Base-by-base conservation (phyloP, 2,113 vertebrate species). In the Myotis yumanensis region DNA sequence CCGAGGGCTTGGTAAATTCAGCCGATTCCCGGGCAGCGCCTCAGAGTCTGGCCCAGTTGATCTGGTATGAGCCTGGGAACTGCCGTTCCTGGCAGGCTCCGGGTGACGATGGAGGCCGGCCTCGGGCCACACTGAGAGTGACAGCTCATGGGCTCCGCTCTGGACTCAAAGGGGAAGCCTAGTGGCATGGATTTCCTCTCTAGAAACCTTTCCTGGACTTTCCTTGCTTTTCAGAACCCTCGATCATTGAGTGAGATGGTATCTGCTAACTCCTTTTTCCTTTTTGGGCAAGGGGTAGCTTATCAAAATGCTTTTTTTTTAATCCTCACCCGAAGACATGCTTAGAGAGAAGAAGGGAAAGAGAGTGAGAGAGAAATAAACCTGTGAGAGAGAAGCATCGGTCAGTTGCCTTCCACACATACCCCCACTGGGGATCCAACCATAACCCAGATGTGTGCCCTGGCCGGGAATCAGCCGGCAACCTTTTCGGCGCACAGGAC, bases 171-270 rank as follows among this genome's bases (percentile, higher is more conserved):
- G 59, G 62, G 5, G 69, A 69, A n/a, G 7, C 11, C 57, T 40
- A 12, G 14, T 2, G 8, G 54, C 15, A 30, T 25, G 30, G 30
- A 51, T 32, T 66, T 17, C 30, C 57, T 30, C n/a, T n/a, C 75
- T 40, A 32, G 30, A 46, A 87, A 48, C n/a, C 35, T 72, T 48
- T 82, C 66, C 73, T 0, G 12, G 76, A 48, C 77, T 87, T 66
- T 73, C 25, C 16, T 57, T 59, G 32, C 4, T 40, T 90, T 77
- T 88, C 51, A 40, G 3, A 93, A 40, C 54, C 4, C 83, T 69
- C 40, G 46, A 10, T 86, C 77, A 89, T 83, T 91, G 75, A 17
- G 25, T 25, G 37, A 90, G 82, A 48, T 20, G 35, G 37, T 95
- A 30, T 92, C 46, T 97, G 40, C n/a, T 89, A 30, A 5, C 59